A percentile compares a stretch with the other conserved stretches of the same genome.
These are phyloP conservation scores for Hippocampus mohnikei DNA, from an alignment of 2,113 vertebrate genomes.

Conservation along the genomic window DNA sequence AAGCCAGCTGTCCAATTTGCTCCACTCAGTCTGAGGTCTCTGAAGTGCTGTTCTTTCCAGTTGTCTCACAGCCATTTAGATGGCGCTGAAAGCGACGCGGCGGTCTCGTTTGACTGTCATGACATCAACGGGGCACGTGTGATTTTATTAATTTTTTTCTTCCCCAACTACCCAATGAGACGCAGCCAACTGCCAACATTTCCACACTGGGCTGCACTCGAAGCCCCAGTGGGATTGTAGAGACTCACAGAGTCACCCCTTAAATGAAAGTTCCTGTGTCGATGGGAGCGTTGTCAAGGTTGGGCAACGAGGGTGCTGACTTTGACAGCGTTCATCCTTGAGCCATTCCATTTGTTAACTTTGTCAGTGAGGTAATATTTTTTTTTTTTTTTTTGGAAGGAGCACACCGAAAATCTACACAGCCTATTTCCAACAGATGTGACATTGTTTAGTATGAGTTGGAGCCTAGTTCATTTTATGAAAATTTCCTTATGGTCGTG, in stretches of 20 bases:
- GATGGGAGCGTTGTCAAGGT: background rate
- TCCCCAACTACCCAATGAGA: slow-evolving; percentile 50
- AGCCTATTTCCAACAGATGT: too few species aligned
- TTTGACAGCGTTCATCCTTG: background rate
- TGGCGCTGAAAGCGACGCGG: slow-evolving; percentile 32
- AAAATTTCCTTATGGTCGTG: too few species aligned
- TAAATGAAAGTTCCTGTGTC: slow-evolving; percentile 26
- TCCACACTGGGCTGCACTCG: slow-evolving; percentile 26
- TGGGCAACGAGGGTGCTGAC: background rate
- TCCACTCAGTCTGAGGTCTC: slow-evolving; percentile 17
- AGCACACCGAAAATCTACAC: too few species aligned
- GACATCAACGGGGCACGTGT: slow-evolving; percentile 25
- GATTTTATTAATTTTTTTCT: slow-evolving; percentile 41
- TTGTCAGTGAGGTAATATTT: background rate
- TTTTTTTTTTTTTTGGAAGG: too few species aligned
- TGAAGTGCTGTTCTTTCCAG: slow-evolving; percentile 37
- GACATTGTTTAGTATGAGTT: too few species aligned
- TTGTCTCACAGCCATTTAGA: slow-evolving; percentile 39
- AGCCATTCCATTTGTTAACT: background rate
- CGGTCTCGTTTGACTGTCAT: slow-evolving; percentile 33
- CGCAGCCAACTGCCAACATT: slow-evolving; percentile 36
- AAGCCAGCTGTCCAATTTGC: slow-evolving; percentile 38
- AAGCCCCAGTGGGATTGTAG: slow-evolving; percentile 2
- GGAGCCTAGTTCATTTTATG: too few species aligned
- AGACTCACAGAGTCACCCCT: slow-evolving; percentile 26